These are phyloP conservation scores for Prostheceraeus crozeri DNA, from an alignment of 2,888 invertebrate genomes.

Conservation along the genomic window DNA sequence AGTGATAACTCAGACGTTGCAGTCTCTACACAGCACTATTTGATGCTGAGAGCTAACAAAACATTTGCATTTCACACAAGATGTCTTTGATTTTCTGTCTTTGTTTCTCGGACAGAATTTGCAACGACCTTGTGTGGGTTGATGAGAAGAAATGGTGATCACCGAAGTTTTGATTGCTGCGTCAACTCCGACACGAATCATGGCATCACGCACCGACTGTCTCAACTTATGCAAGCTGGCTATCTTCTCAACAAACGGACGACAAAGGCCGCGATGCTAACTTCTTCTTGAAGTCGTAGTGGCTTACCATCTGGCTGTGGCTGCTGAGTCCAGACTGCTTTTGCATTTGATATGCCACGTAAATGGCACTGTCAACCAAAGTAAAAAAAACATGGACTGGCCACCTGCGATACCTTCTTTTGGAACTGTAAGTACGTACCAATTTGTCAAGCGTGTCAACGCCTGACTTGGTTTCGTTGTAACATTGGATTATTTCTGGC, in stretches of 20 bases:
- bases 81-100: constrained; percentile 20
- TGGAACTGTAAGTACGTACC: constrained; percentile 2
- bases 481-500: not conserved
- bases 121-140: constrained; percentile 20
- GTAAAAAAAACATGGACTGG: constrained; percentile 9
- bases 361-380: not conserved
- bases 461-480: constrained; percentile 7
- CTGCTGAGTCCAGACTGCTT: not conserved
- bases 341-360: constrained; percentile 4
- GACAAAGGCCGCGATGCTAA: too few species aligned
- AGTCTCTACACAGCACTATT: not conserved
- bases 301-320: too few species aligned
- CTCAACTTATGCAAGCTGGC: too few species aligned
- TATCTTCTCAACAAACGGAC: too few species aligned
- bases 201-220: too few species aligned
- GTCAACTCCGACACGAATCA: too few species aligned
- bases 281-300: constrained; percentile 14
- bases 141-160: too few species aligned
- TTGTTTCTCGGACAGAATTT: constrained; percentile 29
- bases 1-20: too few species aligned
- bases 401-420: constrained; percentile 24
- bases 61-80: not conserved
- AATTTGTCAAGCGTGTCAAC: constrained; percentile 19
- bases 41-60: not conserved
- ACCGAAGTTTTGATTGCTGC: too few species aligned